Conservation (phyloP, 92 coral and sea anemone species). For the Scolanthus callimorphus region DNA sequence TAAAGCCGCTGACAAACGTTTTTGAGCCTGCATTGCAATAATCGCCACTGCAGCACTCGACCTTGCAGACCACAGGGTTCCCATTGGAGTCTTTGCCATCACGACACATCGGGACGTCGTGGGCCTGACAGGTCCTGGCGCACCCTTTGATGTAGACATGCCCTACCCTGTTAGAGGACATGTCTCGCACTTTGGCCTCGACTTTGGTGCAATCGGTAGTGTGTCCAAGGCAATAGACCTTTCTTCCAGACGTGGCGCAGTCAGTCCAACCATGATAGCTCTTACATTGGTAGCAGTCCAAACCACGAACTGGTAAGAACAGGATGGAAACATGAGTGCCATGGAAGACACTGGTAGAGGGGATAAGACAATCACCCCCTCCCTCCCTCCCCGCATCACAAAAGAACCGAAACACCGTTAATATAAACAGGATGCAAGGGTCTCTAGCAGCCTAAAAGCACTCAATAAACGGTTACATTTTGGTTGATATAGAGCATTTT, state of each 20-base stretch:
- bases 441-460: too few species aligned
- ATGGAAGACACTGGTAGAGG: too few species aligned
- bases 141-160: background rate
- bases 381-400: too few species aligned
- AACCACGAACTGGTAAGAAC: background rate
- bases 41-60: background rate
- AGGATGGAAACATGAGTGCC: too few species aligned
- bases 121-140: background rate
- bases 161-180: background rate
- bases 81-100: background rate
- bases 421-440: too few species aligned
- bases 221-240: background rate
- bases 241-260: background rate
- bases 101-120: background rate
- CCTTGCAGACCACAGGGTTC: background rate
- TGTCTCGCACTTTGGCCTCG: background rate
- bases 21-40: constrained; percentile 4
- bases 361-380: too few species aligned
- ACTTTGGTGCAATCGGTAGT: constrained; percentile 1
- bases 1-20: background rate
- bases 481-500: too few species aligned
- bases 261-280: background rate
- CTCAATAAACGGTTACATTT: too few species aligned
- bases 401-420: too few species aligned
- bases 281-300: background rate